Evolutionary conservation across 2,113 vertebrate genomes (phyloP).

Genomic region (Litocranius walleri): DNA sequence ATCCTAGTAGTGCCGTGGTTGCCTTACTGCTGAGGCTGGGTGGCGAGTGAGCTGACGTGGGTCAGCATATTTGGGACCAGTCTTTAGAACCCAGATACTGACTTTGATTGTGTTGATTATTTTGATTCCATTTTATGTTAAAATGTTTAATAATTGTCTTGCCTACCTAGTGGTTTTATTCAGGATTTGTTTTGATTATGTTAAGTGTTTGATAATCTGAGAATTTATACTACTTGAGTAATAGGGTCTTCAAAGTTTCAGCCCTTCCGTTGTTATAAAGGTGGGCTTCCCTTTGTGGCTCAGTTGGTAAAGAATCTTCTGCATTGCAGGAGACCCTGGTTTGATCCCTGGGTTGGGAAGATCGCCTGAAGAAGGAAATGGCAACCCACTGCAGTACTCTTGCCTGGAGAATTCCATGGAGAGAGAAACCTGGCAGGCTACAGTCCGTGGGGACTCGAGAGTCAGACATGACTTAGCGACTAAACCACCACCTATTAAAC

Average conservation of each 20-base stretch:
- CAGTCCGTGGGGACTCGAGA: not conserved
- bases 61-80: not conserved
- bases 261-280: not conserved
- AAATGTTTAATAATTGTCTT: not conserved
- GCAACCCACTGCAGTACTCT: not conserved
- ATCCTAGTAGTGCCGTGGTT: too few species aligned
- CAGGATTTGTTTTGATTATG: not conserved
- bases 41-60: not conserved
- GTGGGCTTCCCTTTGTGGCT: not conserved
- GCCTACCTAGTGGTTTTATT: not conserved
- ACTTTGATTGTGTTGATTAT: not conserved
- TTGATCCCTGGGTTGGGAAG: fast-evolving
- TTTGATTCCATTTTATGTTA: not conserved
- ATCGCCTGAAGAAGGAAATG: not conserved
- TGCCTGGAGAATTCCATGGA: not conserved
- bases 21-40: not conserved
- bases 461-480: fast-evolving
- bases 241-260: not conserved
- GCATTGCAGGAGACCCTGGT: not conserved
- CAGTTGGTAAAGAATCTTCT: not conserved
- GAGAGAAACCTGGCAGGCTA: not conserved
- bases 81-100: not conserved
- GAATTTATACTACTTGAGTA: not conserved
- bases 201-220: not conserved
- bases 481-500: not conserved